Percentiles rank a stretch among this genome's conserved stretches.
Conservation (phyloP, 2,797 vertebrate genomes). For the Tenualosa thibaudeaui region DNA sequence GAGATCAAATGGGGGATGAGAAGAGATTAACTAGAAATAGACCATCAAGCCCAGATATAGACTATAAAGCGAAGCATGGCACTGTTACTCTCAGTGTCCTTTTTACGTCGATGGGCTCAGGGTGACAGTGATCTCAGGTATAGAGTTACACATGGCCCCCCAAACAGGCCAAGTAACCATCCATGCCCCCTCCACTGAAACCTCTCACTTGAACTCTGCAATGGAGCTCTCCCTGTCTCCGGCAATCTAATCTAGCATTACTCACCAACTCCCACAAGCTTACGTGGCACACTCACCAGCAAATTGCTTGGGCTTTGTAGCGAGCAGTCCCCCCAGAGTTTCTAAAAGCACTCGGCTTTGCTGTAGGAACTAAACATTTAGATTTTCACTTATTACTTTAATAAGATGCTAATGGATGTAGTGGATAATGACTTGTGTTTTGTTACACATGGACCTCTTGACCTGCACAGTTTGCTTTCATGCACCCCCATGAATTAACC, state of each 20-base stretch:
- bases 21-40: neutral
- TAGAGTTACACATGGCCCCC: neutral
- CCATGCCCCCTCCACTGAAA: constrained; percentile 9
- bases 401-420: constrained; percentile 13
- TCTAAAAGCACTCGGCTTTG: constrained; percentile 16
- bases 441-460: neutral
- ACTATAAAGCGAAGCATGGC: neutral
- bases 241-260: constrained; percentile 6
- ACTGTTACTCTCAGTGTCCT: neutral
- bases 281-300: neutral
- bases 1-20: neutral
- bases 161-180: constrained; percentile 4
- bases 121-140: neutral
- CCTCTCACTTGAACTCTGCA: constrained; percentile 14
- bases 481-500: no score
- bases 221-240: neutral
- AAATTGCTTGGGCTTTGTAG: constrained; percentile 16
- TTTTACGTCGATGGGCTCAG: neutral
- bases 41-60: neutral
- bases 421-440: constrained; percentile 28
- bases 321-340: neutral
- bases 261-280: constrained; percentile 7
- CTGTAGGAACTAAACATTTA: neutral
- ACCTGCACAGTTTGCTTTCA: neutral
- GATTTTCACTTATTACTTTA: neutral